Evolutionary conservation across 2,888 invertebrate species (phyloP), one percentile per base, ranked within the genome.

Genomic region (Poecilobothrus nobilitatus): DNA sequence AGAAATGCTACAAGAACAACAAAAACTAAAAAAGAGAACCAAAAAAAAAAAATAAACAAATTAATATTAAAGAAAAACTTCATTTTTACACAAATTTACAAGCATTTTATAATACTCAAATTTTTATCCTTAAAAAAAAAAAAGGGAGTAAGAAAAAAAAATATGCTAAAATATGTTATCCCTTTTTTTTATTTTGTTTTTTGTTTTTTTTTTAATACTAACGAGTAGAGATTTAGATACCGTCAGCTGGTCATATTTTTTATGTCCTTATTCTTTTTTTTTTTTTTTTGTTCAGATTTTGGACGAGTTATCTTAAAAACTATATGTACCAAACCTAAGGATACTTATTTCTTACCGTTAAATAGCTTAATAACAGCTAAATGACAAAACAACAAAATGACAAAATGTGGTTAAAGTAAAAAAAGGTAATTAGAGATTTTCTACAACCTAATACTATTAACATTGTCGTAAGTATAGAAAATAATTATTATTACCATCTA

Each of bases 191-290:
- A 3, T 12, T 6, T 44, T 44, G n/a, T n/a, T 27, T 53, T 6
- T 53, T 53, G 53, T 53, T 41, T 41, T 41, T 41, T 12, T 41
- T 18, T 53, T 53, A 12, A 53, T 53, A 53, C 53, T 53, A 53
- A 53, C 53, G 53, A 53, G 53, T 12, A 53, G 53, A 53, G 53
- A 53, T 53, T 53, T 53, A 53, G 53, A 53, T 53, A 53, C 53
- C 53, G 53, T 53, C 53, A 53, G 53, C 53, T 53, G 53, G 53
- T 18, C 53, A 53, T 53, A 53, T 53, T 53, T 53, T 53, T 53
- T 18, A 53, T 53, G 53, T 53, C 53, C 53, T 53, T 18, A 15
- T 53, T 53, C 3, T 18, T 53, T 9, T 53, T 53, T 53, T n/a
- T 53, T 53, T 53, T 53, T 53, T 1, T 53, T n/a, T 3, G 12